A percentile compares a stretch with the other conserved stretches of the same genome.
Evolutionary conservation across 2,888 invertebrate species (phyloP).

Genomic region (Lottia gigantea): DNA sequence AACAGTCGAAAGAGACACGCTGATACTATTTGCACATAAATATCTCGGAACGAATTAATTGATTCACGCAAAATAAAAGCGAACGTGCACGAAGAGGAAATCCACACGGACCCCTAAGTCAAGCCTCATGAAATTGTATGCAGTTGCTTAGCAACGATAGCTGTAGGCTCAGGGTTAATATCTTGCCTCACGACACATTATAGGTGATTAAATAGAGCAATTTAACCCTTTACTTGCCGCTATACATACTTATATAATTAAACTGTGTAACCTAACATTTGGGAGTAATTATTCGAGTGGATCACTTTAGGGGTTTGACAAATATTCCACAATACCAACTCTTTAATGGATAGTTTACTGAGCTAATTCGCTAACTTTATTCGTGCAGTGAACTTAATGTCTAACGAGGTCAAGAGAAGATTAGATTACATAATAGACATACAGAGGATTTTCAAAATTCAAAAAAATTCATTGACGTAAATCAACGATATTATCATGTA

Average conservation of each 20-base stretch:
- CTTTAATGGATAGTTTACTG: too few species aligned
- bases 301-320: too few species aligned
- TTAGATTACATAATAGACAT: too few species aligned
- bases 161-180: slow-evolving; percentile 9
- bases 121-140: slow-evolving; percentile 2
- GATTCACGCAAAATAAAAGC: slow-evolving; percentile 5
- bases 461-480: too few species aligned
- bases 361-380: too few species aligned
- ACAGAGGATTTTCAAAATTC: too few species aligned
- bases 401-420: too few species aligned
- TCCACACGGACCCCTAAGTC: slow-evolving; percentile 4
- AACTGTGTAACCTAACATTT: not conserved
- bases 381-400: too few species aligned
- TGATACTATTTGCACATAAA: not conserved
- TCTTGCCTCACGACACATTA: slow-evolving; percentile 11
- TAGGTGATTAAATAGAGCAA: slow-evolving; percentile 11
- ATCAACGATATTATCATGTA: too few species aligned
- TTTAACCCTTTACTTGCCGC: not conserved
- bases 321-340: too few species aligned
- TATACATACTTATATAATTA: slow-evolving; percentile 6
- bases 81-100: slow-evolving; percentile 7
- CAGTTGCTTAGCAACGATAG: slow-evolving; percentile 7
- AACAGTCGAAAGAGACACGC: too few species aligned
- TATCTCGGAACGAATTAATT: not conserved
- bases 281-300: too few species aligned